Percentiles rank a stretch among this genome's conserved stretches.
These are phyloP conservation scores for Lutjanus argentimaculatus DNA, from an alignment of 2,797 vertebrate genomes.

Conservation along the genomic window DNA sequence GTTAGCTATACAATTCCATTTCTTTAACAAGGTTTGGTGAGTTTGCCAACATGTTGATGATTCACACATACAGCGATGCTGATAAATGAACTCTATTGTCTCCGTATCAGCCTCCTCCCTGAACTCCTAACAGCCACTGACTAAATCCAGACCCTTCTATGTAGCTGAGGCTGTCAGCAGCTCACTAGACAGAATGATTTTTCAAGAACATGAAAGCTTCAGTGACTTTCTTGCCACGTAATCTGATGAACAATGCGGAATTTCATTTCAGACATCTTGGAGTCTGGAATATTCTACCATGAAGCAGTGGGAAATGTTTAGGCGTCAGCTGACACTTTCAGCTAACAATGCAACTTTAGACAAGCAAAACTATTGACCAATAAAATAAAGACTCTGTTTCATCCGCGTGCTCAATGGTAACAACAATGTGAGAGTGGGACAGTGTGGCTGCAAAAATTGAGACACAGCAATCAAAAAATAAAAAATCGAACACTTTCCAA, in stretches of 20 bases:
- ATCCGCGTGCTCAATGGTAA: not conserved
- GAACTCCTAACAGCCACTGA: not conserved
- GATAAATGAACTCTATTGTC: conserved; percentile 40
- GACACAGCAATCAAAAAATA: not conserved
- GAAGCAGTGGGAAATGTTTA: conserved; percentile 5
- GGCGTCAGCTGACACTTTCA: conserved; percentile 1
- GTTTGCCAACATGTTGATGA: not conserved
- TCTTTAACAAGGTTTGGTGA: not conserved
- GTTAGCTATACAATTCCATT: fast-evolving
- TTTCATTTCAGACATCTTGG: not conserved
- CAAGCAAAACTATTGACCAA: not conserved
- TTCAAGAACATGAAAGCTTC: not conserved
- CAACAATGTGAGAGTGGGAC: not conserved
- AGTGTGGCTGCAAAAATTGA: not conserved
- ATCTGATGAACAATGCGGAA: not conserved
- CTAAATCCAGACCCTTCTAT: not conserved
- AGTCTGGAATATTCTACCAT: not conserved
- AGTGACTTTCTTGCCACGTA: not conserved
- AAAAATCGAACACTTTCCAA: not conserved
- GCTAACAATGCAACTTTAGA: conserved; percentile 9
- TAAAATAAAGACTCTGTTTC: conserved; percentile 22
- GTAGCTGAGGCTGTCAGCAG: not conserved
- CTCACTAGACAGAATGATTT: not conserved
- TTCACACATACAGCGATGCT: not conserved
- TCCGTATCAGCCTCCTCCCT: conserved; percentile 10